phyloP scores from a whole-genome alignment of 35 echinoderm and acorn worm species.

The Stichopus chloronotus region DNA sequence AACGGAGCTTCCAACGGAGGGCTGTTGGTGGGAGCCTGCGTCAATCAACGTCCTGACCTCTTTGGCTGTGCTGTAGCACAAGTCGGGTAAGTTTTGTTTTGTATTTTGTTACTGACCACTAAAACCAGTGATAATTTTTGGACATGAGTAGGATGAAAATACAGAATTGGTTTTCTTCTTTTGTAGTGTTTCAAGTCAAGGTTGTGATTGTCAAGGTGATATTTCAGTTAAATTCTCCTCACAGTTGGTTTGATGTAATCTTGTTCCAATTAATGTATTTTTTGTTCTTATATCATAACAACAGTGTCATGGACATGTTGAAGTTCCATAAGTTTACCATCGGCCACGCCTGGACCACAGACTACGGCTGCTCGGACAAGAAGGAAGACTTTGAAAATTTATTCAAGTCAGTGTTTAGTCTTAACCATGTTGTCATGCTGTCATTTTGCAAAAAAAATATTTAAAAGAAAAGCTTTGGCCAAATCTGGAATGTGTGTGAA shows the following conservation, averaged over 20 bases:
- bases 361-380: slow-evolving; percentile 73
- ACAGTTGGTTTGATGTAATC: no score
- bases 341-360: slow-evolving; percentile 97
- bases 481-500: neutral
- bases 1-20: slow-evolving; percentile 98
- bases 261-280: no score
- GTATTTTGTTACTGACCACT: neutral
- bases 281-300: neutral
- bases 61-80: slow-evolving; percentile 92
- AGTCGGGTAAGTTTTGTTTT: slow-evolving; percentile 77
- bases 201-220: no score
- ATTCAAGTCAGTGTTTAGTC: slow-evolving; percentile 21
- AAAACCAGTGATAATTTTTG: no score
- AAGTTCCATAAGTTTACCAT: slow-evolving; percentile 99
- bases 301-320: slow-evolving; percentile 94
- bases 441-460: neutral
- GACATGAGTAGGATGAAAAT: no score
- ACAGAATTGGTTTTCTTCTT: no score
- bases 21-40: slow-evolving; percentile 80
- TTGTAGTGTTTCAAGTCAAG: no score
- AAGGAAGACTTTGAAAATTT: slow-evolving; percentile 72
- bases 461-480: neutral
- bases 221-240: no score
- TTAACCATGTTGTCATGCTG: neutral
- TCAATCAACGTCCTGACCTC: slow-evolving; percentile 85